Conservation (phyloP, 1,140 invertebrate species). For the Bombus haemorrhoidalis region DNA sequence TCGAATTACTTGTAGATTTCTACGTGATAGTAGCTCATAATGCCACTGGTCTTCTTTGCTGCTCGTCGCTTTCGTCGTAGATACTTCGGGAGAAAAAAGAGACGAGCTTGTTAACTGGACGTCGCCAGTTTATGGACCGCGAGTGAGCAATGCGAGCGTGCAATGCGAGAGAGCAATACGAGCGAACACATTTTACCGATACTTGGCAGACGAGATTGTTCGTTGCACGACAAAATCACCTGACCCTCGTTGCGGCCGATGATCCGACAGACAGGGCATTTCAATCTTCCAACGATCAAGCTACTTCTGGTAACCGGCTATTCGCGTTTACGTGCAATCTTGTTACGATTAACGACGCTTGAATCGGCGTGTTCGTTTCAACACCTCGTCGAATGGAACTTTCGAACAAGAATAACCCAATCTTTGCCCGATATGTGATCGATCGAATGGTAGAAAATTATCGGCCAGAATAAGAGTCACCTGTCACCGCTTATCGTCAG, state of each 20-base stretch:
- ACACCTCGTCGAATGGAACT: not conserved
- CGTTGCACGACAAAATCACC: not conserved
- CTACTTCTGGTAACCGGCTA: not conserved
- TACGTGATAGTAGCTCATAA: not conserved
- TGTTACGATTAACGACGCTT: no score
- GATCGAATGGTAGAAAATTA: not conserved
- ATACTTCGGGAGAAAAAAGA: not conserved
- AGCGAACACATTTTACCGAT: conserved; percentile 6
- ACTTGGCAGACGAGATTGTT: not conserved
- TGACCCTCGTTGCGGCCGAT: conserved; percentile 26
- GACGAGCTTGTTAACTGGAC: not conserved
- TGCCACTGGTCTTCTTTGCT: not conserved
- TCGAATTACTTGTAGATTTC: conserved; percentile 22
- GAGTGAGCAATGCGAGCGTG: not conserved
- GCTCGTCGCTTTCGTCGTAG: conserved; percentile 6
- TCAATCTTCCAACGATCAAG: conserved; percentile 13
- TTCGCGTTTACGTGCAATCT: not conserved
- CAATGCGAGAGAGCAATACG: not conserved
- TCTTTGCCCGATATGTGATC: not conserved
- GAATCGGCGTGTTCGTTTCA: not conserved
- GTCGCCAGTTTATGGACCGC: conserved; percentile 24
- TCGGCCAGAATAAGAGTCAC: not conserved
- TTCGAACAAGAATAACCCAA: not conserved
- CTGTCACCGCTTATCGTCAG: not conserved
- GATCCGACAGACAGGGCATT: conserved; percentile 6